Base-by-base conservation (phyloP, 2,113 vertebrate genomes). In the Chaetorhynchus papuensis region DNA sequence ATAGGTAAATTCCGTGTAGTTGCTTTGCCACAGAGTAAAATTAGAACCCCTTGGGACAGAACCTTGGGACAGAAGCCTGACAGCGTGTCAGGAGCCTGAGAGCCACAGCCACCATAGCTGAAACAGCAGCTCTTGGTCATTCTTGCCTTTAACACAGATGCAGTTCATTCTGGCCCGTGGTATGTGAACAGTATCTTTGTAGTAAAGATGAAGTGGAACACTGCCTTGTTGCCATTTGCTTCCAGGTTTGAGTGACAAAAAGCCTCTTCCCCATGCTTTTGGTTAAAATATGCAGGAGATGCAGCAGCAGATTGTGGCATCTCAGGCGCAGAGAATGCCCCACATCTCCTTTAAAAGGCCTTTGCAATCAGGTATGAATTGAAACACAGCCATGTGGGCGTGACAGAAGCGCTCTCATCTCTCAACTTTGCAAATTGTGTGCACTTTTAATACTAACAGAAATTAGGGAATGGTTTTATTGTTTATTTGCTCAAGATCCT, bases 391-490 rank as follows among this genome's bases (percentile, higher is more conserved):
- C 45, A 52, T 61, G 56, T 28, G 45, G 57, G 91, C 2, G 6
- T 26, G 61, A 18, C 9, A 76, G 65, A 53, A 84, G 70, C 23
- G 14, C 87, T 57, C n/a, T 52, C 5, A 1, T 86, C 87, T 57
- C 81, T 74, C 33, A 45, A 37, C 69, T 77, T 45, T 50, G 57
- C 75, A 70, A 61, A 60, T 41, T 23, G 22, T 71, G 41, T 74
- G 90, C 94, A 77, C 83, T 92, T 92, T 74, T 50, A 82, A 82
- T 79, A 72, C 64, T 49, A 83, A 68, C 65, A 75, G 20, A 76
- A 86, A 66, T 35, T 1, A 60, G 95, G 41, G 27, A 63, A 56
- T 59, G 50, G 27, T 75, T 90, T 88, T 56, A 21, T 31, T 83
- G 72, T 79, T 94, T 84, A 39, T 81, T 90, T 93, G 80, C 70